A percentile compares a stretch with the other conserved stretches of the same genome.
These are phyloP conservation scores for Polyodon spathula DNA, from an alignment of 2,113 vertebrate genomes.

Conservation along the genomic window DNA sequence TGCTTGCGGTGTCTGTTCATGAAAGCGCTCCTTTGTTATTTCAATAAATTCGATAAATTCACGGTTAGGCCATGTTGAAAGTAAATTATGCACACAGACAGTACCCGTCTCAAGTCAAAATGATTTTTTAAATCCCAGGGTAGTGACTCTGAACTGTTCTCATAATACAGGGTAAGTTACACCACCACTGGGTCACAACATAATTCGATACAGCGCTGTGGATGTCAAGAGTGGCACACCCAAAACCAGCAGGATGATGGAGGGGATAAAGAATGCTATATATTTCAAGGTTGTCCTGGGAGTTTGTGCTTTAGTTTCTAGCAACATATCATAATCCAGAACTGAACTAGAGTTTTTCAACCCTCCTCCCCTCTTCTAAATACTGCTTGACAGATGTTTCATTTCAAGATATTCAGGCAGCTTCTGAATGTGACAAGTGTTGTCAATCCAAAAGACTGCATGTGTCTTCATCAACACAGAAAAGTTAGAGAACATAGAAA, in stretches of 20 bases:
- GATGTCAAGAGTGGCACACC: slow-evolving; percentile 14
- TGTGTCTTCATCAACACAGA: neutral
- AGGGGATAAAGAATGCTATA: neutral
- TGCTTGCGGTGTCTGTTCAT: no score
- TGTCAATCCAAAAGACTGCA: neutral
- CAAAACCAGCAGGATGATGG: slow-evolving; percentile 1
- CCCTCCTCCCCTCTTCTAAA: no score
- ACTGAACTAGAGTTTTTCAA: neutral
- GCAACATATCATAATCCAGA: neutral
- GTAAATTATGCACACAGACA: no score
- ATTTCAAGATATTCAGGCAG: slow-evolving; percentile 3
- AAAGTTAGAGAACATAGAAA: neutral
- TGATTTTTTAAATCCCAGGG: no score
- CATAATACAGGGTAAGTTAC: neutral
- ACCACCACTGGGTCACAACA: no score
- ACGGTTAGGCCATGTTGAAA: no score
- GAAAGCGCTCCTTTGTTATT: no score
- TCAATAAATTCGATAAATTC: no score
- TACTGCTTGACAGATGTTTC: neutral
- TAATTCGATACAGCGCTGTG: neutral
- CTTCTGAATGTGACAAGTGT: slow-evolving; percentile 1
- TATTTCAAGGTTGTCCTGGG: slow-evolving; percentile 18
- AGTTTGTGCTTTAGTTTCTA: slow-evolving; percentile 3
- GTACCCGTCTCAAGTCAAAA: no score
- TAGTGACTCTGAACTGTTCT: neutral